phyloP scores from a whole-genome alignment of 1,140 invertebrate species.

The Drosophila micromelanica region DNA sequence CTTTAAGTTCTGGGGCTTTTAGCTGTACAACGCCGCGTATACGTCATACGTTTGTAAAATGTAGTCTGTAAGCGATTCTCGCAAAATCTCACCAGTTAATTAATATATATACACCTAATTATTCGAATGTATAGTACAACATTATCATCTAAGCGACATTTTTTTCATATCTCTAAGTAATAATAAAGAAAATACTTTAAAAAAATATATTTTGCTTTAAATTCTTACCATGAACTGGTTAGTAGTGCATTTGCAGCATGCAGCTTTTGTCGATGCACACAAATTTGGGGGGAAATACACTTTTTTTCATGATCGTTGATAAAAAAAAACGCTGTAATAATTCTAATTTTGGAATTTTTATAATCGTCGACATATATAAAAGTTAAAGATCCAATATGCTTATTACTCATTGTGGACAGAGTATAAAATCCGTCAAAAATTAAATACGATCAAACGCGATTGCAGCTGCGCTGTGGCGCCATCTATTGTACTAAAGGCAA shows the following conservation, averaged over 20 bases:
- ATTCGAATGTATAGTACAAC: conserved; percentile 22
- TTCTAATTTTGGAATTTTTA: no score
- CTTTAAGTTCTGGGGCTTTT: conserved; percentile 41
- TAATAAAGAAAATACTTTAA: conserved; percentile 20
- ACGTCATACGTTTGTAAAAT: conserved; percentile 58
- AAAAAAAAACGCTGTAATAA: no score
- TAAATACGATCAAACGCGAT: not conserved
- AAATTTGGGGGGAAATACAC: not conserved
- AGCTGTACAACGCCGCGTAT: conserved; percentile 27
- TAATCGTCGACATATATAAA: no score
- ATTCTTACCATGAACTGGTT: not conserved
- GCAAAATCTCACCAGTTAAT: conserved; percentile 63
- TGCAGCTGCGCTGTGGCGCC: not conserved
- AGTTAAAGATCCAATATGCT: no score
- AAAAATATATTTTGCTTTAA: not conserved
- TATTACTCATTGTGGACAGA: no score
- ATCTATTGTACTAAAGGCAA: not conserved
- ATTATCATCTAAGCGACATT: conserved; percentile 28
- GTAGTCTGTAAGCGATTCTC: conserved; percentile 51
- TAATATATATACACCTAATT: conserved; percentile 31
- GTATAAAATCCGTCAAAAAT: no score
- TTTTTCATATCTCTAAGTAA: conserved; percentile 52
- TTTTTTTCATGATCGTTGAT: no score
- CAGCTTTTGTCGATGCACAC: not conserved
- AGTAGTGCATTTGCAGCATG: not conserved